Base-by-base conservation (phyloP, 2,797 vertebrate species). In the Staurois parvus region DNA sequence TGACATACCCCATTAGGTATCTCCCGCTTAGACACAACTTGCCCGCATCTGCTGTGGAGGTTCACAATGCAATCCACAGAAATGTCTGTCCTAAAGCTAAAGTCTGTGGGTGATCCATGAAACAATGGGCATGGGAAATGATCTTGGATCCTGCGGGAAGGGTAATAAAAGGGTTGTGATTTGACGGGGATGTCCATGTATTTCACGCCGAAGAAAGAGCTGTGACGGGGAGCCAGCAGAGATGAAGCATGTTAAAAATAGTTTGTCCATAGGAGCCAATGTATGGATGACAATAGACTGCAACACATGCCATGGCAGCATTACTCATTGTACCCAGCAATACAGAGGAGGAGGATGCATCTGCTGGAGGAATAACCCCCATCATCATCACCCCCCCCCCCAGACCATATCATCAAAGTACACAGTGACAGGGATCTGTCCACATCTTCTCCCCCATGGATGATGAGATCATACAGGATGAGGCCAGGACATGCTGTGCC, bases 271-370 rank as follows among this genome's bases (percentile, higher is more conserved):
- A 26, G 64, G 34, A 85, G 64, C 84, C 45, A 76, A 76, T 72
- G 28, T 28, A 72, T 40, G 79, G 62, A 76, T 79, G 42, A 81
- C 78, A 86, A 72, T 72, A 72, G 79, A 30, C 85, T 40, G 30
- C 79, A 72, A 86, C 37, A 82, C 64, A 73, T 83, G 80, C 75
- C 80, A 79, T 48, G 67, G 67, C 15, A 72, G 85, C 67, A 82
- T 67, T 77, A 77, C 84, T 86, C 79, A 69, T 21, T 34, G 37
- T 45, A 78, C 75, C 79, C 79, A 72, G 72, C 84, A 72, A 40
- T 37, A 37, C 37, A 77, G 56, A 70, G 68, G 64, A n/a, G 70
- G 75, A 64, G 29, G 73, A 40, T 37, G 77, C 84, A 85, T 79
- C 45, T 48, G 67, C 62, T 59, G 62, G 64, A 56, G 59, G 68